Conservation (phyloP, 2,888 invertebrate species). For the Theretra japonica region DNA sequence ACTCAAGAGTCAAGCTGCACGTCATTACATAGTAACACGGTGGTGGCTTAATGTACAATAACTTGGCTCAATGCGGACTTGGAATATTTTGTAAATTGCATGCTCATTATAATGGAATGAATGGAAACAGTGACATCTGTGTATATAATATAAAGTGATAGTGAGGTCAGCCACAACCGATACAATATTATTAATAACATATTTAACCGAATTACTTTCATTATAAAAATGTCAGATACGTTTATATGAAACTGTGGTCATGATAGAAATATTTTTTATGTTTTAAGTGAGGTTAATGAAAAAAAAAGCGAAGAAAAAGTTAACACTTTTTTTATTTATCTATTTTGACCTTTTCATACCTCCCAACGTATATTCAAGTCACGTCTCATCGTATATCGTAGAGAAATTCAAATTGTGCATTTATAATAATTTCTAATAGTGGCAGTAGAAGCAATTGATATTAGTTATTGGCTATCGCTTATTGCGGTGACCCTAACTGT, state of each 20-base stretch:
- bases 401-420: neutral
- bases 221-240: too few species aligned
- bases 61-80: neutral
- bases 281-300: too few species aligned
- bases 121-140: neutral
- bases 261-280: too few species aligned
- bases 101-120: neutral
- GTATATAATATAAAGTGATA: neutral
- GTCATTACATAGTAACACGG: neutral
- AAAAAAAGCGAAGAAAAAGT: too few species aligned
- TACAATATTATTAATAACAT: too few species aligned
- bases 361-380: neutral
- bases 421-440: constrained; percentile 16
- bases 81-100: constrained; percentile 1
- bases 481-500: constrained; percentile 22
- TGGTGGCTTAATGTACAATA: neutral
- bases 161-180: too few species aligned
- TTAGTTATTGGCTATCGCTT: constrained; percentile 45
- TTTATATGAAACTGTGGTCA: too few species aligned
- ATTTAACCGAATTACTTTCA: too few species aligned
- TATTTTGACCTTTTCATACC: neutral
- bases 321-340: too few species aligned
- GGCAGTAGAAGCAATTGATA: constrained; percentile 15
- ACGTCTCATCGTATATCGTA: neutral
- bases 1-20: constrained; percentile 1